phyloP scores from a whole-genome alignment of 2,797 vertebrate genomes.

The Hephaestus fuliginosus region DNA sequence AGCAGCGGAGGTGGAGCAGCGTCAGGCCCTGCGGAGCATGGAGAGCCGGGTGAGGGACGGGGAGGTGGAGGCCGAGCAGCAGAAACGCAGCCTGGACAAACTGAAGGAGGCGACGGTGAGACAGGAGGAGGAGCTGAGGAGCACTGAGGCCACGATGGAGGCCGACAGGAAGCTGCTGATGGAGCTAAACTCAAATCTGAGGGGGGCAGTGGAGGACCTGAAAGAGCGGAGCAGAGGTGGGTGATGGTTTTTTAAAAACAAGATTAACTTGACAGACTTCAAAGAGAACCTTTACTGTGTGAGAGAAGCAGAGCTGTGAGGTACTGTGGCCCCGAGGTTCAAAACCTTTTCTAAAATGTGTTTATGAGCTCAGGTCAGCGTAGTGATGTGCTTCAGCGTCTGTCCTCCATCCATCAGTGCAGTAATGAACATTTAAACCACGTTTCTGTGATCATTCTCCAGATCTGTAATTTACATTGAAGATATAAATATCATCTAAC shows the following conservation, averaged over 20 bases:
- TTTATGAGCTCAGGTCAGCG: too few relatives aligned
- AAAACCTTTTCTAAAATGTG: too few relatives aligned
- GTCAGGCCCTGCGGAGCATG: constrained; percentile 51
- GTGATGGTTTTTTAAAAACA: background rate
- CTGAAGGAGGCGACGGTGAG: constrained; percentile 13
- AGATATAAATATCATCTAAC: too few relatives aligned
- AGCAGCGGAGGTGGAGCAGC: constrained; percentile 51
- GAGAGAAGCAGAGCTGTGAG: background rate
- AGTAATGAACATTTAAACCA: too few relatives aligned
- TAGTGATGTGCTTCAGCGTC: too few relatives aligned
- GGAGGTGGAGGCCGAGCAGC: constrained; percentile 45
- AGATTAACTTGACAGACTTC: too few relatives aligned
- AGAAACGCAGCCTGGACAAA: constrained; percentile 30
- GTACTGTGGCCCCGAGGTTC: background rate
- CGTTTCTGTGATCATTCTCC: too few relatives aligned
- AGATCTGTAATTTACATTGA: too few relatives aligned
- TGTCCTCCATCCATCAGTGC: too few relatives aligned
- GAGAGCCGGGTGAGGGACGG: constrained; percentile 69
- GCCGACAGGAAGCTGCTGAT: constrained; percentile 14
- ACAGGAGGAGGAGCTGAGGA: constrained; percentile 17
- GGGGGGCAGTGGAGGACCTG: constrained; percentile 46
- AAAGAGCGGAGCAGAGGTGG: constrained; percentile 52
- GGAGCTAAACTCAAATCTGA: constrained; percentile 28
- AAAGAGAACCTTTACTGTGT: too few relatives aligned
- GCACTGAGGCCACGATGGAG: background rate